Evolutionary conservation across 92 coral and sea anemone genomes (phyloP).

Genomic region (Phenganax stokvisi): DNA sequence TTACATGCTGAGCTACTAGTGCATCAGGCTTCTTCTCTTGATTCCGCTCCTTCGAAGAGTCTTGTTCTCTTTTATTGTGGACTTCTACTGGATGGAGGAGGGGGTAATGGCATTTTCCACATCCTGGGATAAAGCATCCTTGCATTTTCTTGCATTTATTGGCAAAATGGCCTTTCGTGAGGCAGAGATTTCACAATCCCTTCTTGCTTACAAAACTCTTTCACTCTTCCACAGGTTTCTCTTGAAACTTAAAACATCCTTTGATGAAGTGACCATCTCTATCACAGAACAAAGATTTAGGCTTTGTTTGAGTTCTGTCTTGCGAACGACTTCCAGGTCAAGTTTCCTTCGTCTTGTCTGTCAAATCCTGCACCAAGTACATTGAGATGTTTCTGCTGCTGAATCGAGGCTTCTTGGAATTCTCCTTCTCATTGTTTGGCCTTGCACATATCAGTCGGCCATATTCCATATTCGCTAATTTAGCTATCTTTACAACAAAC

Average conservation of each 20-base stretch:
- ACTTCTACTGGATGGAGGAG: background rate
- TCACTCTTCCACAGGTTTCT: background rate
- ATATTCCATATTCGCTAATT: background rate
- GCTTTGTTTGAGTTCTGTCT: background rate
- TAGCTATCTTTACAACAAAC: background rate
- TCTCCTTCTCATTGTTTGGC: background rate
- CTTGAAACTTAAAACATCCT: constrained; percentile 8
- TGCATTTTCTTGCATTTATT: background rate
- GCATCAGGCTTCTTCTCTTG: too few species aligned
- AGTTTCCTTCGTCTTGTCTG: too few species aligned
- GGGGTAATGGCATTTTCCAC: background rate
- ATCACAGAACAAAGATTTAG: background rate
- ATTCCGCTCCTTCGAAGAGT: too few species aligned
- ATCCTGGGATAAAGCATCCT: background rate
- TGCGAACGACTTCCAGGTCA: background rate
- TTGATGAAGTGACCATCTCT: background rate
- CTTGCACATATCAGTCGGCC: background rate
- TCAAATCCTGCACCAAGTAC: background rate
- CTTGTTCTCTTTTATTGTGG: background rate
- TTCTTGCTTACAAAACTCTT: background rate
- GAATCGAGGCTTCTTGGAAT: background rate
- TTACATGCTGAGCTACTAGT: too few species aligned
- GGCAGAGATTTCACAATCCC: constrained; percentile 13
- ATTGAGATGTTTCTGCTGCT: background rate
- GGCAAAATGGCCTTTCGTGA: background rate